Conservation (phyloP, 2,113 vertebrate genomes). For the Malurus elegans region DNA sequence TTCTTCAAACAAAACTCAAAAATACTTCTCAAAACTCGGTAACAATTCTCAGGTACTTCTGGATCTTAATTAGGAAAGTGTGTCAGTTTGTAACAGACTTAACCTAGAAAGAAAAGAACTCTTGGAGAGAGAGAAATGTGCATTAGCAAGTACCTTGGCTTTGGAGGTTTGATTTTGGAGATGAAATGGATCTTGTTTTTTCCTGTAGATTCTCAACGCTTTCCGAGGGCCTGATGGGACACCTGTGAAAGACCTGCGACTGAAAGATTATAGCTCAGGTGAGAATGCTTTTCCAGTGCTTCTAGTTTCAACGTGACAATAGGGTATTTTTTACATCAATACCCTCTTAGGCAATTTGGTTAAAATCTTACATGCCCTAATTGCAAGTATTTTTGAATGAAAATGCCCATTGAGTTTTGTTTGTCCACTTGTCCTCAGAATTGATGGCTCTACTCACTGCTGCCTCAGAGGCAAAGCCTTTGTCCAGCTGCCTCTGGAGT, state of each 20-base stretch:
- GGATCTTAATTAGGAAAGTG: neutral
- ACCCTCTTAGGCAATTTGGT: neutral
- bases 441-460: neutral
- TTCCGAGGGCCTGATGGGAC: constrained; percentile 72
- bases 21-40: neutral
- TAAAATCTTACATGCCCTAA: neutral
- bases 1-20: neutral
- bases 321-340: neutral
- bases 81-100: neutral
- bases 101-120: neutral
- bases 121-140: neutral
- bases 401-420: neutral
- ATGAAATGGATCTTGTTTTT: constrained; percentile 5
- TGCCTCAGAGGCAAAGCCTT: neutral
- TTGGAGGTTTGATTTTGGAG: neutral
- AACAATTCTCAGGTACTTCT: neutral
- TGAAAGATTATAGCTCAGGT: constrained; percentile 80
- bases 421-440: neutral
- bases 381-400: constrained; percentile 3
- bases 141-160: neutral
- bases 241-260: constrained; percentile 73
- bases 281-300: constrained; percentile 47
- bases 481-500: neutral
- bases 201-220: constrained; percentile 73
- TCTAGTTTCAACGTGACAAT: neutral